These are phyloP conservation scores for Daktulosphaira vitifoliae DNA, from an alignment of 1,140 invertebrate genomes.

Conservation along the genomic window DNA sequence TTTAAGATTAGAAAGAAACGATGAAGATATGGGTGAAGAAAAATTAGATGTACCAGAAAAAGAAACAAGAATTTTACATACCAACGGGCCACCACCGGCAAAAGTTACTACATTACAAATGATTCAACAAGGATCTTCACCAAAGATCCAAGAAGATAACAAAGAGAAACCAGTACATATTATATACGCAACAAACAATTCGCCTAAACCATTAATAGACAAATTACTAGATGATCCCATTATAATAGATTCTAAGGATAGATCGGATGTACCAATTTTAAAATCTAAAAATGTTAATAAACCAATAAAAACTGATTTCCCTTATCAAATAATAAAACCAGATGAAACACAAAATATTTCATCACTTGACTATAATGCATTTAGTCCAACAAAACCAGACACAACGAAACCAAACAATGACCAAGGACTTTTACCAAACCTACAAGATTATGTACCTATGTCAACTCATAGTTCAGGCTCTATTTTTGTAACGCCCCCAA, in stretches of 20 bases:
- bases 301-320: slow-evolving; percentile 41
- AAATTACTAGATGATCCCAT: slow-evolving; percentile 43
- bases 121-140: slow-evolving; percentile 45
- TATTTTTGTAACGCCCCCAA: slow-evolving; percentile 36
- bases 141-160: slow-evolving; percentile 36
- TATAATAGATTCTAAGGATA: slow-evolving; percentile 43
- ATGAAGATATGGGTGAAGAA: slow-evolving; percentile 40
- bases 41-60: slow-evolving; percentile 33
- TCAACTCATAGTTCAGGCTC: slow-evolving; percentile 39
- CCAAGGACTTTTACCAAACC: slow-evolving; percentile 47
- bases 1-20: slow-evolving; percentile 42
- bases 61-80: slow-evolving; percentile 41
- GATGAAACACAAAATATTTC: slow-evolving; percentile 13
- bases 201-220: slow-evolving; percentile 44
- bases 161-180: slow-evolving; percentile 48
- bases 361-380: slow-evolving; percentile 39
- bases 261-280: slow-evolving; percentile 45
- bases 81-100: slow-evolving; percentile 37
- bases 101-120: slow-evolving; percentile 56
- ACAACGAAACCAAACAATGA: slow-evolving; percentile 5
- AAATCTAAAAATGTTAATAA: slow-evolving; percentile 44
- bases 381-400: slow-evolving; percentile 38
- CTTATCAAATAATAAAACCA: slow-evolving; percentile 39
- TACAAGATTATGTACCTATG: slow-evolving; percentile 49
- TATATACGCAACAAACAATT: slow-evolving; percentile 51